A percentile compares a stretch with the other conserved stretches of the same genome.
Evolutionary conservation across 2,888 invertebrate genomes (phyloP).

Genomic region (Sphaerophoria taeniata): DNA sequence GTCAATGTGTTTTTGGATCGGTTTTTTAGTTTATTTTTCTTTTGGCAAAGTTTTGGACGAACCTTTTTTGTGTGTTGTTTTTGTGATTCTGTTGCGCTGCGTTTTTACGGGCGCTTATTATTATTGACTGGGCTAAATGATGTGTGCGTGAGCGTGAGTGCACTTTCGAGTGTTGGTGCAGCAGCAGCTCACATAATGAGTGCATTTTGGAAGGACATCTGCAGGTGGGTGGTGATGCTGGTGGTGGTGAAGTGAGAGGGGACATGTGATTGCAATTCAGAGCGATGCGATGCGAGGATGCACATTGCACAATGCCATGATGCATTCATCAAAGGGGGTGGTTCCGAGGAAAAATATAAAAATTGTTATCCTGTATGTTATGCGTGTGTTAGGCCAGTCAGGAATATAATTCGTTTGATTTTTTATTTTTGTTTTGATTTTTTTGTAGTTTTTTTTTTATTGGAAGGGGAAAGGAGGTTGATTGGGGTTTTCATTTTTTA

Average conservation of each 20-base stretch:
- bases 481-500: constrained; percentile 58
- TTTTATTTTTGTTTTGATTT: constrained; percentile 13
- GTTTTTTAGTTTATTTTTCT: constrained; percentile 47
- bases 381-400: constrained; percentile 72
- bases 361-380: constrained; percentile 70
- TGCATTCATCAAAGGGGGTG: constrained; percentile 1
- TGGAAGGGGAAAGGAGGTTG: constrained; percentile 43
- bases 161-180: constrained; percentile 70
- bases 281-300: constrained; percentile 10
- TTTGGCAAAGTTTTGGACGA: constrained; percentile 24
- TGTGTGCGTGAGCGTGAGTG: constrained; percentile 76
- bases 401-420: constrained; percentile 63
- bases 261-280: constrained; percentile 15
- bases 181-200: constrained; percentile 62
- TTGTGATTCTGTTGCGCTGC: constrained; percentile 54
- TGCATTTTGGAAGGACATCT: constrained; percentile 34
- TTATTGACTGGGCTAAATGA: constrained; percentile 76
- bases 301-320: not conserved
- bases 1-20: constrained; percentile 73
- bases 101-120: constrained; percentile 66
- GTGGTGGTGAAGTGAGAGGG: not conserved
- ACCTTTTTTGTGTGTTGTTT: constrained; percentile 27
- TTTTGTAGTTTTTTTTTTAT: constrained; percentile 16
- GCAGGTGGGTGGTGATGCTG: not conserved
- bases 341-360: constrained; percentile 64